Conservation (phyloP, 2,888 invertebrate species). For the Scaptomyza polygonia region DNA sequence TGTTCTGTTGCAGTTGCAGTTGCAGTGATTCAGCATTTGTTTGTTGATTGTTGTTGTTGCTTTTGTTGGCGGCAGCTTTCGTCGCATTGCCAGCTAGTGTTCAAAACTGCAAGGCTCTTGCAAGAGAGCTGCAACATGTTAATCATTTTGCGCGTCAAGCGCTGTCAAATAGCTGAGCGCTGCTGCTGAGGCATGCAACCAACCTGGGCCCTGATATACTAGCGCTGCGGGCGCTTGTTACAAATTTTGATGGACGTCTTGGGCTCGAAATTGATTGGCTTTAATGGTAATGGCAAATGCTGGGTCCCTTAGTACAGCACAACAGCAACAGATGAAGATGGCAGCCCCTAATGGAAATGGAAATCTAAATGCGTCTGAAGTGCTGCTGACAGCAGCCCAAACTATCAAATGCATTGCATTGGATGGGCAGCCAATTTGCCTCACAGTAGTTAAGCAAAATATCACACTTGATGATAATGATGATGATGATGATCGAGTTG, state of each 20-base stretch:
- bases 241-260: constrained; percentile 77
- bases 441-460: constrained; percentile 48
- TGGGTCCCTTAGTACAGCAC: constrained; percentile 12
- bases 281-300: constrained; percentile 71
- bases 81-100: too few relatives aligned
- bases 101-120: constrained; percentile 37
- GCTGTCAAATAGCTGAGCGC: constrained; percentile 57
- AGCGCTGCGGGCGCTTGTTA: constrained; percentile 74
- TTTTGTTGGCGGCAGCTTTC: constrained; percentile 51
- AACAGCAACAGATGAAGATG: constrained; percentile 36
- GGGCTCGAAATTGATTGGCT: constrained; percentile 75
- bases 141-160: constrained; percentile 74
- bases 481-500: constrained; percentile 8
- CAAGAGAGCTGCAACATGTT: constrained; percentile 60
- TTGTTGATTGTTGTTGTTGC: constrained; percentile 43
- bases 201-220: too few relatives aligned
- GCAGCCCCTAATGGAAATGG: constrained; percentile 58
- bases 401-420: constrained; percentile 61
- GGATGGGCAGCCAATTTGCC: constrained; percentile 67
- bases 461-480: constrained; percentile 9
- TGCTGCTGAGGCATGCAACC: too few relatives aligned
- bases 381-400: constrained; percentile 50
- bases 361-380: constrained; percentile 51
- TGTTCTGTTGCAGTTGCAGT: not conserved
- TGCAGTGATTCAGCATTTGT: constrained; percentile 47